Evolutionary conservation across 37 sponge, comb jelly and placozoan species (phyloP).

Genomic region (Beroe forskalii): DNA sequence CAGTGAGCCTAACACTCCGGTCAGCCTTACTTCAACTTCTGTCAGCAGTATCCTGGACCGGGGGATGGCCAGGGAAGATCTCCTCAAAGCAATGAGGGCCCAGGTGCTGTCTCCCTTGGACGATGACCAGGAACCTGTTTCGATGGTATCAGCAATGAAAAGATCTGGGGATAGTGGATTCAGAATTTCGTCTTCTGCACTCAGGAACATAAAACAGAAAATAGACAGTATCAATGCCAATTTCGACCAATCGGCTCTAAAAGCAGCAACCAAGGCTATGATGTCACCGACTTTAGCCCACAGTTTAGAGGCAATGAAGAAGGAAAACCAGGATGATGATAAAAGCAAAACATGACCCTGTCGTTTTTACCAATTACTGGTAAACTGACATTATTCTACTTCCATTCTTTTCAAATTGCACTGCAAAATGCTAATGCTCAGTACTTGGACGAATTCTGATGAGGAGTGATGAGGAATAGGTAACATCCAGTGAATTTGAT

Average conservation of each 20-base stretch:
- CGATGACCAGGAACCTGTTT: not conserved
- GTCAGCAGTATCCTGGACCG: not conserved
- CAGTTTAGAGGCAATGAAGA: not conserved
- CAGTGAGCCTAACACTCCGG: not conserved
- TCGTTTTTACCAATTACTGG: too few relatives aligned
- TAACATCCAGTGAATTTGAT: too few relatives aligned
- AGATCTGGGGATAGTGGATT: not conserved
- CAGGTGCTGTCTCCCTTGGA: not conserved
- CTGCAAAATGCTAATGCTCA: too few relatives aligned
- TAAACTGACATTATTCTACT: too few relatives aligned
- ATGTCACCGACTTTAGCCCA: not conserved
- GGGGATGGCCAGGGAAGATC: not conserved
- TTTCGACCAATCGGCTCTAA: not conserved
- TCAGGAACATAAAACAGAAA: conserved; percentile 20
- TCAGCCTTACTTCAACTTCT: not conserved
- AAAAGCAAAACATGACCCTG: not conserved
- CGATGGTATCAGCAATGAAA: not conserved
- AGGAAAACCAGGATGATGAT: not conserved
- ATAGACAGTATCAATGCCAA: conserved; percentile 51
- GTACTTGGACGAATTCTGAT: too few relatives aligned
- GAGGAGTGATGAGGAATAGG: too few relatives aligned
- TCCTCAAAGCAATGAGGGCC: not conserved
- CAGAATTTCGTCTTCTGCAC: not conserved
- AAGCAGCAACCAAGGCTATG: not conserved
- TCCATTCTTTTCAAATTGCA: too few relatives aligned